A percentile compares a stretch with the other conserved stretches of the same genome.
Evolutionary conservation across 1,140 invertebrate species (phyloP).

Genomic region (Potamilus streckersoni): DNA sequence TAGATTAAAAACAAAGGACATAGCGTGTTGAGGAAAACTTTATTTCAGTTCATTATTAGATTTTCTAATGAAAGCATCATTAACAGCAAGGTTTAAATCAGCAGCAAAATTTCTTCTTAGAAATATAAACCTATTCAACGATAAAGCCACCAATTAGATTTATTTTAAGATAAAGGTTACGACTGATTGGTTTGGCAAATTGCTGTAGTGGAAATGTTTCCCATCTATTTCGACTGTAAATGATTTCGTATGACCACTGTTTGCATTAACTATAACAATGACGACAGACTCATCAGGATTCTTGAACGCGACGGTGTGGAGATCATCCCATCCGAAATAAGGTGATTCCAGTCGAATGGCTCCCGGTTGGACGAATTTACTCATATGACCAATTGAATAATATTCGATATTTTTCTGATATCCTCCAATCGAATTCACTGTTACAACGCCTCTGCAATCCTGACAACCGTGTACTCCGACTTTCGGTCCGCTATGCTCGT

Average conservation of each 20-base stretch:
- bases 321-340: constrained; percentile 25
- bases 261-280: constrained; percentile 34
- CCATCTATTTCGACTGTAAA: constrained; percentile 20
- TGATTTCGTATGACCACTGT: constrained; percentile 1
- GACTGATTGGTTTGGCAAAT: constrained; percentile 19
- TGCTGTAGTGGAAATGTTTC: constrained; percentile 21
- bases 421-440: constrained; percentile 18
- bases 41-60: no score
- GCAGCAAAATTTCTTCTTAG: no score
- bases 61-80: no score
- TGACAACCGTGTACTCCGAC: constrained; percentile 37
- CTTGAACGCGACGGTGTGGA: constrained; percentile 36
- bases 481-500: constrained; percentile 40
- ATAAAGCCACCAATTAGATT: no score
- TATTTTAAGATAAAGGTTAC: constrained; percentile 14
- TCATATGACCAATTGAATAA: constrained; percentile 42
- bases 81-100: no score
- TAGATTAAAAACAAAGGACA: no score
- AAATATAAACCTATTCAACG: no score
- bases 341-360: constrained; percentile 38
- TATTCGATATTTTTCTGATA: constrained; percentile 42
- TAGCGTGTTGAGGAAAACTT: no score
- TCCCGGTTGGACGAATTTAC: constrained; percentile 39
- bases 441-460: constrained; percentile 44
- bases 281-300: constrained; percentile 38